Base-by-base conservation (phyloP, 2,113 vertebrate genomes). In the Conger conger region DNA sequence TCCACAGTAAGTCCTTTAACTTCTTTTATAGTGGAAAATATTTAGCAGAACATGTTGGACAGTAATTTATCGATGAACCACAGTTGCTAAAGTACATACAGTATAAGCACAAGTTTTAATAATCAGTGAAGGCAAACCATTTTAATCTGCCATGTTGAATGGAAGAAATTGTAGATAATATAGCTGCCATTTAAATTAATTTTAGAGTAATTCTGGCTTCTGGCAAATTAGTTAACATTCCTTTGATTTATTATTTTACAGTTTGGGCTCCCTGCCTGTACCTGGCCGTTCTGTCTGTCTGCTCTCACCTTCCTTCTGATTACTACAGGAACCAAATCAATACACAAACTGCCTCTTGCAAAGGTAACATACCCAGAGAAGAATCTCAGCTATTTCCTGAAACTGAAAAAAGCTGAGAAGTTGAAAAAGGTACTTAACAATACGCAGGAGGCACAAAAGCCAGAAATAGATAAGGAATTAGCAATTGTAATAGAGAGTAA, bases 231-330 rank as follows among this genome's bases (percentile, higher is more conserved):
- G 13, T 17, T 9, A 36, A 3, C 30, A 36, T 23, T 35, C 16
- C 6, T 6, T 23, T 63, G n/a, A 9, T 84, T 35, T 79, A 37
- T 54, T 33, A 23, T 73, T 73, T 73, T 33, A 23, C 91, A 99
- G 98, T 96, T 99, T 88, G 97, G 97, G 63, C 82, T 99, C 76
- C 97, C 98, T 0, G 87, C 97, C 5, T 97, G 97, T 88, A 99
- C 98, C 15, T 99, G 97, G 98, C 95, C 98, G n/a, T 99, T 99
- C 88, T 99, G 98, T 89, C 90, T 99, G 27, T 97, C 98, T 0
- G 96, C 97, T 0, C 94, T 99, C 86, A 97, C 93, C 18, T 99
- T 99, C 90, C 95, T 99, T 85, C 94, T 97, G 27, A 87, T 99
- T 87, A 97, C 94, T 0, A 98, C 95, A 4, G 97, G 94, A 80